Base-by-base conservation (phyloP, 2,797 vertebrate species). In the Pantherophis vulpinus region DNA sequence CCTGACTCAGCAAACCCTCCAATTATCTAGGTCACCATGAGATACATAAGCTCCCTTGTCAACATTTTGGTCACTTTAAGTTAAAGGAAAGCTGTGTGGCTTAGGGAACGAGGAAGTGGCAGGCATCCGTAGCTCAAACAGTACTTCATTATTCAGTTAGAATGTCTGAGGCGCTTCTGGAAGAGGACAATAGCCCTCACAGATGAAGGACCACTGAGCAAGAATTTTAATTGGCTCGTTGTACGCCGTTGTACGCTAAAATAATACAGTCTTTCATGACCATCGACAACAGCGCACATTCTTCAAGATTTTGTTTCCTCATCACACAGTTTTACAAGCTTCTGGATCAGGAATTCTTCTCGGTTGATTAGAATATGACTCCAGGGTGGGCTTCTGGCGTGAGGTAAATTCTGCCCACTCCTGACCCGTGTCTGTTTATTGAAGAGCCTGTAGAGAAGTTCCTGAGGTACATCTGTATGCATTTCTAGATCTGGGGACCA, bases 181-280 rank as follows among this genome's bases (percentile, higher is more conserved):
- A 27, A 89, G 51, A 55, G 47, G 86, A 25, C 0, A 13, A 95
- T 90, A n/a, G 42, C 14, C 89, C 32, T 89, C n/a, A 59, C 93
- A 93, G 83, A 42, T 20, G n/a, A 90, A 93, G 63, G 0, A 0
- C 66, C 47, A 25, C 63, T 51, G 27, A 29, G 90, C 5, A 86
- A 70, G 59, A 91, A 66, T 16, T 95, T 47, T 90, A 93, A 93
- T 91, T 86, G 79, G 55, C n/a, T 90, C 86, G 66, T 14, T 93
- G 54, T 70, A 58, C 25, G 58, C 25, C 83, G 14, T 18, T 7
- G 47, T 13, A 14, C 3, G 4, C 25, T 56, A 60, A 94, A 95
- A 93, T 29, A 94, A 91, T 4, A 12, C n/a, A 90, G 54, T 3
- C 88, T 58, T 93, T 86, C 60, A 20, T 23, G 29, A 88, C 87